Evolutionary conservation across 2,888 invertebrate species (phyloP), one percentile per base, ranked within the genome.

Genomic region (Odontocolon sp.): DNA sequence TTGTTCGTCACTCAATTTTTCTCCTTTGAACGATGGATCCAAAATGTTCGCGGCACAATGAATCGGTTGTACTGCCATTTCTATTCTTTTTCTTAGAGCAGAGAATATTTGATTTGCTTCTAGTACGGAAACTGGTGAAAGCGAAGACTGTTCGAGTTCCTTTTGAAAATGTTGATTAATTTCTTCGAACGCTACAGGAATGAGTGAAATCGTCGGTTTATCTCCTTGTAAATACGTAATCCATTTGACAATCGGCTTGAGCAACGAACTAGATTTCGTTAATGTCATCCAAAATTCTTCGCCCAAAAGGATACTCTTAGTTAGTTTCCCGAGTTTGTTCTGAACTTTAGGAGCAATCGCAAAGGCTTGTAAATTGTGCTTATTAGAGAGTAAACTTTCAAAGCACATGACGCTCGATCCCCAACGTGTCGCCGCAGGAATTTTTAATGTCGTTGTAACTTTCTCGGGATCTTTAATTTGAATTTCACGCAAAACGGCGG

Each of bases 11-110:
- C 6, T 50, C 14, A 71, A 28, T 1, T 1, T 16, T 2, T n/a
- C 36, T 33, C 64, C 68, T 47, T 71, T 61, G 4, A 54, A 57
- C 11, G 52, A 45, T 21, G 74, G 66, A 66, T 77, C 59, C 16
- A 78, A 31, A 57, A 78, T 63, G 36, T 73, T 78, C 16, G 77
- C 77, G 9, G 71, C 78, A 28, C 42, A 78, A 64, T 80, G 78
- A 4, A 78, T 56, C 16, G 71, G 59, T 5, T 31, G 52, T n/a
- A 74, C 31, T 28, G 68, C 57, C 61, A 71, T 71, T 11, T 52
- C 50, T 33, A 38, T 21, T 3, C 74, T 64, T 9, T 67, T 54
- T 45, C 38, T 31, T n/a, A 71, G 38, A 33, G 50, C 16, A 9
- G 33, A 16, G 14, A 47, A 36, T 18, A 71, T 54, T 42, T 23